Evolutionary conservation across 2,113 vertebrate species (phyloP).

Genomic region (Rallus limicola): DNA sequence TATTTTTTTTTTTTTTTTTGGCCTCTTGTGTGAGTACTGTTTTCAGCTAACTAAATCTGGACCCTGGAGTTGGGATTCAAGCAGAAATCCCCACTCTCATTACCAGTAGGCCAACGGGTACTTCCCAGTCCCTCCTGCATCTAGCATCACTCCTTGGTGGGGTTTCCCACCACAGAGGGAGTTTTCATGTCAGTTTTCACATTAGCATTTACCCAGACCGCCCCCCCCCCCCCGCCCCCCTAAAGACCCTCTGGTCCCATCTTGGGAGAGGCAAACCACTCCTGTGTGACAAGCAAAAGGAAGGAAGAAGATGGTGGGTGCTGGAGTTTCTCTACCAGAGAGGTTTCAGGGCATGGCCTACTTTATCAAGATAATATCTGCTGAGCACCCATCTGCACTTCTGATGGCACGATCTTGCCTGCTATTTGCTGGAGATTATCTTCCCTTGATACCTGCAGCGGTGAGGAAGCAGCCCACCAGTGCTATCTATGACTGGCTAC

Average conservation of each 20-base stretch:
- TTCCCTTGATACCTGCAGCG: background rate
- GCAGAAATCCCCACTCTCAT: background rate
- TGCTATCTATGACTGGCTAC: background rate
- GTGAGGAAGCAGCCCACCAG: background rate
- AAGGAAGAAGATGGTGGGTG: background rate
- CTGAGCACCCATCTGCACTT: background rate
- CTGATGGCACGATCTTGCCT: background rate
- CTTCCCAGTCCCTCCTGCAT: background rate
- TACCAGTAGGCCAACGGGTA: background rate
- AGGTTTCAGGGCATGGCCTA: background rate
- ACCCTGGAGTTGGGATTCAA: background rate
- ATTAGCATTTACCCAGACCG: background rate
- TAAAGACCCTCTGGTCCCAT: background rate
- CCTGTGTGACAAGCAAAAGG: background rate
- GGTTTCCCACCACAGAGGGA: background rate
- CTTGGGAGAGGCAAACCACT: background rate
- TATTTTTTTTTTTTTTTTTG: background rate
- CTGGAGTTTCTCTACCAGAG: background rate
- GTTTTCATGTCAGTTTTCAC: background rate
- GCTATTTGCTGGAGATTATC: background rate
- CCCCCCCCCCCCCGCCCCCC: too few relatives aligned
- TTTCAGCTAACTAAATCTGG: background rate
- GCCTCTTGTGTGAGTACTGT: background rate
- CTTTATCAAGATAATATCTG: background rate
- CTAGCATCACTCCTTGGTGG: background rate